Base-by-base conservation (phyloP, 2,888 invertebrate species). In the Achlya flavicornis region DNA sequence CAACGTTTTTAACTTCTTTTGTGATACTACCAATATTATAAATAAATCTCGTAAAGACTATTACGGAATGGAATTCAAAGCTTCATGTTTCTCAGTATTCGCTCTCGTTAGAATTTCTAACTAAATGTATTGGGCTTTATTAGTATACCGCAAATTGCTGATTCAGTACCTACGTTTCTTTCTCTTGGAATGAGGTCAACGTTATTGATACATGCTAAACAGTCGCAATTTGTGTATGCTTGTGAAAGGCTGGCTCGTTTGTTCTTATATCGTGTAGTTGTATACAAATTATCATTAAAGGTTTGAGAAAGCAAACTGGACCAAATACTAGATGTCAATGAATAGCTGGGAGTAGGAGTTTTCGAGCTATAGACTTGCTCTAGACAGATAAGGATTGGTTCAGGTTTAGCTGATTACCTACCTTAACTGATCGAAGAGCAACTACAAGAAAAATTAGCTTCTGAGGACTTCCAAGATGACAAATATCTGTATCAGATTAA, bases 141-240 rank as follows among this genome's bases (percentile, higher is more conserved):
- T 91, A 91, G 85, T 81, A 73, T 66, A 68, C 69, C 76, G 84
- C 83, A 81, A 89, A 91, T 83, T 87, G 83, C 81, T 87, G 88
- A 90, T 88, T 88, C 89, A 85, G 86, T 82, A 80, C 35, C 35
- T 3, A 35, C 80, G 81, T 79, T 87, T 86, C 77, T 85, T 84
- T 85, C 79, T 79, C 81, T 66, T 72, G 70, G 67, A 83, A 82
- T 77, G 75, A 70, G 82, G 84, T 74, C 80, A 73, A 65, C 65
- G 65, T 73, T 75, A 74, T 74, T 72, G 71, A 63, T 63, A 71
- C 71, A 66, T 77, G 84, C 84, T 89, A 89, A 89, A 83, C 69
- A 81, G 73, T 76, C 65, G 75, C 81, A 74, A 81, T 80, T 76
- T 78, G 76, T 78, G 71, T 65, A 73, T 72, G 73, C 76, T 74